These are phyloP conservation scores for Hetaerina americana DNA, from an alignment of 1,140 invertebrate genomes.

Conservation along the genomic window DNA sequence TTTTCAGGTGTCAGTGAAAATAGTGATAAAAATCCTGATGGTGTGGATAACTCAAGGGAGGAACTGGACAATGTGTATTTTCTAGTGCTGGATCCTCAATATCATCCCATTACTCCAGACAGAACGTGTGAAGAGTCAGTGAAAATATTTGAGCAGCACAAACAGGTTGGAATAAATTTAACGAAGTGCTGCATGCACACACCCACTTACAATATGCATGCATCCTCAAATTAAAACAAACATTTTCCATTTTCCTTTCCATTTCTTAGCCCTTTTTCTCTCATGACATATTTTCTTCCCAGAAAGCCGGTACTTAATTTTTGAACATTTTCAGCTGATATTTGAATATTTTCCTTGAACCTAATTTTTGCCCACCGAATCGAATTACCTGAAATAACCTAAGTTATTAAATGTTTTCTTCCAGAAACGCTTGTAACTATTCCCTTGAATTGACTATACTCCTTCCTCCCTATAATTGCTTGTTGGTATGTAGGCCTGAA, in stretches of 20 bases:
- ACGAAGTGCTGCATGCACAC: background rate
- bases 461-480: too few relatives aligned
- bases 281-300: background rate
- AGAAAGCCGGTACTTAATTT: background rate
- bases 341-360: too few relatives aligned
- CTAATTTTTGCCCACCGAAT: too few relatives aligned
- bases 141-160: constrained; percentile 73
- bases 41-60: constrained; percentile 20
- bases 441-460: too few relatives aligned
- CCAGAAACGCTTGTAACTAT: too few relatives aligned
- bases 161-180: constrained; percentile 41
- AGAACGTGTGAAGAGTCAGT: constrained; percentile 59
- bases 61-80: constrained; percentile 53
- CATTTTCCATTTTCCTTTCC: background rate
- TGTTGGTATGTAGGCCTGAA: too few relatives aligned
- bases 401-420: too few relatives aligned
- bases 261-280: background rate
- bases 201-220: background rate
- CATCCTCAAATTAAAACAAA: background rate
- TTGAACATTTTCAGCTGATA: too few relatives aligned
- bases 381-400: too few relatives aligned
- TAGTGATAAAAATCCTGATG: background rate
- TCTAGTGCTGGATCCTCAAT: constrained; percentile 61
- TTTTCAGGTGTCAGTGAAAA: background rate
- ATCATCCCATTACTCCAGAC: constrained; percentile 68